Conservation (phyloP, 2,797 vertebrate genomes). For the Hippopotamyrus pictus region DNA sequence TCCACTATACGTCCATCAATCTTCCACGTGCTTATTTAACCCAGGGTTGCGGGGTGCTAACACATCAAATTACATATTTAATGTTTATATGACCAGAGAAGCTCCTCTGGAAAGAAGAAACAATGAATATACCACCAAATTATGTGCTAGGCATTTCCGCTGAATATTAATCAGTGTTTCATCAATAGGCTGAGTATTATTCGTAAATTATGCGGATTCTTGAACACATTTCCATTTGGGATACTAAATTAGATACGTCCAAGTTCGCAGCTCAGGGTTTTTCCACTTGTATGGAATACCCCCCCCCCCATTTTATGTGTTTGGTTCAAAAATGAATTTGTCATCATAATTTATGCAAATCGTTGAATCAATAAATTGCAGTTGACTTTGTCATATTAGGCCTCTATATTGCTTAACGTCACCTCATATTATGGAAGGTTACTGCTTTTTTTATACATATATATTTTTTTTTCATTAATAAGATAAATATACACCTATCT, state of each 20-base stretch:
- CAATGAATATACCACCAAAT: background rate
- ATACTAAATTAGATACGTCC: background rate
- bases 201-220: background rate
- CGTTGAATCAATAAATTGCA: background rate
- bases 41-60: background rate
- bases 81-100: background rate
- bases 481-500: background rate
- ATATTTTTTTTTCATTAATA: background rate
- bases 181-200: background rate
- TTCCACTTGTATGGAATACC: background rate
- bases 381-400: background rate
- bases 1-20: background rate
- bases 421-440: background rate
- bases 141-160: background rate
- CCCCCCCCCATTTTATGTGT: background rate
- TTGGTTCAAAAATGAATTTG: background rate
- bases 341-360: background rate
- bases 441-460: background rate
- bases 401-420: background rate
- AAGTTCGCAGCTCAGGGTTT: background rate
- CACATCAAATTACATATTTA: background rate
- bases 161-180: background rate
- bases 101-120: background rate
- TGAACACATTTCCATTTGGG: background rate
- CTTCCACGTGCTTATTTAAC: background rate